Evolutionary conservation across 2,113 vertebrate species (phyloP), one percentile per base, ranked within the genome.

Genomic region (Entomyzon cyanotis): DNA sequence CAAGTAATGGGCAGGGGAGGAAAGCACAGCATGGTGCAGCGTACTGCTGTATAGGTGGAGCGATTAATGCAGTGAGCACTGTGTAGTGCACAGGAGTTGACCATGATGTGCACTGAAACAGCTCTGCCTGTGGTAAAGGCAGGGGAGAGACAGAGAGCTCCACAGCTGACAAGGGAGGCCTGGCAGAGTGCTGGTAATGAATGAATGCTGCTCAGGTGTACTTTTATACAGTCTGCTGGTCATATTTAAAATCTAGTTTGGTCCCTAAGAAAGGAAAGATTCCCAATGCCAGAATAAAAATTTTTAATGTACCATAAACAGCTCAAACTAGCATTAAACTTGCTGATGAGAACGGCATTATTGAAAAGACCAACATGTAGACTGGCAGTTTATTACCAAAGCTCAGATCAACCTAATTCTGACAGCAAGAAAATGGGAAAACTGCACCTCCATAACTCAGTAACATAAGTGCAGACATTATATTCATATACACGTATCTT

Each of bases 51-150:
- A 8, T 3, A 27, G 33, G 14, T 18, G 37, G 27, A 65, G 49
- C 0, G 0, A 9, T 17, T 63, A 1, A 2, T 15, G 19, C 53
- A 59, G 39, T 8, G 50, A 55, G 33, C 5, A 11, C 35, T 37
- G 25, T 4, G 42, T 11, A 23, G 44, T 5, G 10, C 23, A 28
- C 11, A 15, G 31, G 13, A 84, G 35, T 2, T 56, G 44, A 33
- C 46, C 11, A 5, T 5, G 2, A 27, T 4, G 12, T 19, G 28
- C 30, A 46, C 2, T 11, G 28, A 47, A 92, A 42, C 24, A 52
- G 11, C 22, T 25, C 35, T 59, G 52, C 6, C 37, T 65, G 22
- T 21, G 23, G 52, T 0, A 7, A 84, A 62, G 17, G 5, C 13
- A 83, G 15, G 16, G 55, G 64, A 49, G 14, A 62, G 35, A 60